These are phyloP conservation scores for Sarcophaga subvicina DNA, from an alignment of 2,888 invertebrate genomes.

Conservation along the genomic window DNA sequence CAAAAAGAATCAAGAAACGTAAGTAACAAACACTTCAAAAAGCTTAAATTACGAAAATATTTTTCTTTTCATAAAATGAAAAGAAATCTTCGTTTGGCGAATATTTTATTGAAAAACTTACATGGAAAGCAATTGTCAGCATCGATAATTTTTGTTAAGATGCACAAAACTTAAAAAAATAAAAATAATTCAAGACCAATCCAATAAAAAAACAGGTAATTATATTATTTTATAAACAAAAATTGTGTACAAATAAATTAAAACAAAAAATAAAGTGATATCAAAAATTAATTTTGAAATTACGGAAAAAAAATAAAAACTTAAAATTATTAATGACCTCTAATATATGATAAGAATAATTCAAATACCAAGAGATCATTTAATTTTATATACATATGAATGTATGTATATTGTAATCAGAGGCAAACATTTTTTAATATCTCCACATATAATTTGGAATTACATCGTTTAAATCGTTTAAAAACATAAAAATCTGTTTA, in stretches of 20 bases:
- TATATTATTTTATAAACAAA: slow-evolving; percentile 34
- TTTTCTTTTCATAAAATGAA: slow-evolving; percentile 9
- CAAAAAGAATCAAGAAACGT: slow-evolving; percentile 26
- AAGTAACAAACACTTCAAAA: neutral
- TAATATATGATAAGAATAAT: too few relatives aligned
- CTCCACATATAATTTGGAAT: too few relatives aligned
- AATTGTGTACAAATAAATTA: slow-evolving; percentile 53
- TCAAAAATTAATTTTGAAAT: slow-evolving; percentile 62
- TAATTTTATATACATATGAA: too few relatives aligned
- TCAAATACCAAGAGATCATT: too few relatives aligned
- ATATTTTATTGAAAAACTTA: slow-evolving; percentile 75
- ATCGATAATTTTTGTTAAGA: slow-evolving; percentile 77
- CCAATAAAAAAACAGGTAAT: slow-evolving; percentile 62
- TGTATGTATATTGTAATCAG: too few relatives aligned
- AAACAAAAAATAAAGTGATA: slow-evolving; percentile 31
- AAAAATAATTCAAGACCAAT: slow-evolving; percentile 73
- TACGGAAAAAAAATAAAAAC: slow-evolving; percentile 12
- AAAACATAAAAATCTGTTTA: too few relatives aligned
- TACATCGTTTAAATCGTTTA: too few relatives aligned
- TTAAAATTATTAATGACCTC: too few relatives aligned
- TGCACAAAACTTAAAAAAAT: slow-evolving; percentile 78
- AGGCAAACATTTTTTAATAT: too few relatives aligned
- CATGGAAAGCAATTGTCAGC: slow-evolving; percentile 82
- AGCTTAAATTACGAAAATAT: slow-evolving; percentile 24
- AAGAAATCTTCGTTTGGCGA: slow-evolving; percentile 23